Evolutionary conservation across 2,888 invertebrate genomes (phyloP), one percentile per base, ranked within the genome.

Genomic region (Tenthredo amoena): DNA sequence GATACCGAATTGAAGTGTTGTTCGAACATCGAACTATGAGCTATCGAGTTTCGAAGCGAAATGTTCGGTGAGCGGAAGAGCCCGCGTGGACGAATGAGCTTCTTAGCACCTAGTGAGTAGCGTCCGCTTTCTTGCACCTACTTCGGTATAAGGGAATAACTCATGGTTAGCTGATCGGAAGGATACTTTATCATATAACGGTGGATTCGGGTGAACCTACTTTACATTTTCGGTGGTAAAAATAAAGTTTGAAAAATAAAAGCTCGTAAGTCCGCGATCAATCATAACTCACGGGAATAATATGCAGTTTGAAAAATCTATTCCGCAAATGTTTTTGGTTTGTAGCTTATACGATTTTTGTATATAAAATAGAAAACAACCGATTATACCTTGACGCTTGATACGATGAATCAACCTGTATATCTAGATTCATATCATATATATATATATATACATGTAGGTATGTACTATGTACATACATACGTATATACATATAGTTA

Each of bases 101-200:
- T 77, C 77, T 50, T 74, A 74, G 77, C 77, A 77, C 77, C 77
- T 55, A 77, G 50, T 50, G 50, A 77, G 50, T 77, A 77, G 77
- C 43, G 40, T 43, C 77, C 31, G 34, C 77, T 43, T 77, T 77
- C 50, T 77, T 77, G 31, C 43, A 21, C 74, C 40, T 77, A 77
- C 50, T 77, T 50, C 31, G 31, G 37, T 7, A 47, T 47, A n/a
- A 55, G 34, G 77, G 18, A 55, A 77, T 77, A 77, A 77, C 77
- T 77, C 77, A 77, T 50, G 77, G 77, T 77, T 77, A 81, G 58
- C 62, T 81, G 58, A 62, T 81, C 81, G 81, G 58, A 81, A 62
- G 62, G 81, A 81, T 81, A 81, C 58, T 81, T 81, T 81, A 81
- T 81, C 81, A 81, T 81, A 37, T 81, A 81, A 81, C 58, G 50